phyloP scores from a whole-genome alignment of 1,140 invertebrate genomes.

The Oryctes rhinoceros region DNA sequence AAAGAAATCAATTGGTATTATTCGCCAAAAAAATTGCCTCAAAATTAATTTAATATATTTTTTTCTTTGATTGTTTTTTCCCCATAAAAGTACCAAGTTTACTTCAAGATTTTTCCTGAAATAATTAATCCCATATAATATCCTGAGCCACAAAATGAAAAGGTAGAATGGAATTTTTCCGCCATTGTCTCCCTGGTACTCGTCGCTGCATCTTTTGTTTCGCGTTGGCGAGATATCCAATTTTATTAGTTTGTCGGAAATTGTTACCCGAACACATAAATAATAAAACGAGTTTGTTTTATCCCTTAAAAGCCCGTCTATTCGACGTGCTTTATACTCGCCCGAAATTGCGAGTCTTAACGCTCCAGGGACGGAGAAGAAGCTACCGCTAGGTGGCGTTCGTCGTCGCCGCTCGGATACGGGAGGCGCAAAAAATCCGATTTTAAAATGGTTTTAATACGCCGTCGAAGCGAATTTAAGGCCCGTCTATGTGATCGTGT shows the following conservation, averaged over 20 bases:
- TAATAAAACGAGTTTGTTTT: constrained; percentile 37
- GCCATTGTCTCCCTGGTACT: background rate
- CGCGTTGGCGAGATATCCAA: background rate
- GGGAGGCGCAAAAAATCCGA: background rate
- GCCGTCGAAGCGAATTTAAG: background rate
- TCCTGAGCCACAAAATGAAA: background rate
- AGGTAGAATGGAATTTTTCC: background rate
- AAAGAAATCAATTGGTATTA: no score
- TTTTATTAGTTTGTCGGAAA: constrained; percentile 37
- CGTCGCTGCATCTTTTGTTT: background rate
- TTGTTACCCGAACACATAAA: constrained; percentile 36
- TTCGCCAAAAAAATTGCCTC: no score
- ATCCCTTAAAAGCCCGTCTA: constrained; percentile 34
- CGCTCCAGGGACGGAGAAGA: background rate
- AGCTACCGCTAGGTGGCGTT: background rate
- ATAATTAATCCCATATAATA: background rate
- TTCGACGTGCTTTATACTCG: background rate
- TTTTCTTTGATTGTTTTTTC: no score
- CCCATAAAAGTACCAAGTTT: no score
- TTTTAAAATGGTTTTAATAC: constrained; percentile 16
- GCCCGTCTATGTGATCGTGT: background rate
- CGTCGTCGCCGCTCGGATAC: background rate
- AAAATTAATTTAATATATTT: no score
- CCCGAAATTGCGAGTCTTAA: background rate
- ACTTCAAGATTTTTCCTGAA: background rate